Percentiles rank a stretch among this genome's conserved stretches.
phyloP scores from a whole-genome alignment of 1,140 invertebrate species.

The Atta cephalotes region DNA sequence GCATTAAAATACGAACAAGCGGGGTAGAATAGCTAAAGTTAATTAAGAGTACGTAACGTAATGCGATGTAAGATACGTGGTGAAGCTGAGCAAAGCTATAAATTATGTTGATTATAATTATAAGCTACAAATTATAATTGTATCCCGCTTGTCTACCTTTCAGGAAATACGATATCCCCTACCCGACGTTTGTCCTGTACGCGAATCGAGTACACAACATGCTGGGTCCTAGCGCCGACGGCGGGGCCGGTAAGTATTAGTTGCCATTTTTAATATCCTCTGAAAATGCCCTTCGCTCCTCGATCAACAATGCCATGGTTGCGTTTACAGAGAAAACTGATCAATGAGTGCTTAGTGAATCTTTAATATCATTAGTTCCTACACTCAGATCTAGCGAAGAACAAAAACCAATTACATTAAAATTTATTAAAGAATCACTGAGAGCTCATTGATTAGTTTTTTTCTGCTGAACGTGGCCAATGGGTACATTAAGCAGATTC shows the following conservation, averaged over 20 bases:
- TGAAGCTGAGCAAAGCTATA: not conserved
- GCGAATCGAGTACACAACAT: conserved; percentile 97
- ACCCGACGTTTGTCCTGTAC: conserved; percentile 97
- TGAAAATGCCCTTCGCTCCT: conserved; percentile 64
- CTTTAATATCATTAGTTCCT: no score
- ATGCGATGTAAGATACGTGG: not conserved
- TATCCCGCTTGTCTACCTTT: conserved; percentile 58
- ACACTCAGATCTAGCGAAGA: no score
- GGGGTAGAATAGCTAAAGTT: not conserved
- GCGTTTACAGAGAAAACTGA: no score
- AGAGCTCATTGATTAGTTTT: no score
- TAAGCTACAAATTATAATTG: conserved; percentile 2
- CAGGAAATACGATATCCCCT: conserved; percentile 97
- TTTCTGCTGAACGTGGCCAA: no score
- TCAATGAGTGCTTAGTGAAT: no score
- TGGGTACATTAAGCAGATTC: no score
- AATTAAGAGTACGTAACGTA: not conserved
- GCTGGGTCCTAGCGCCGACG: conserved; percentile 95
- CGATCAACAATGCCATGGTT: not conserved
- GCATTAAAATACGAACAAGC: conserved; percentile 12
- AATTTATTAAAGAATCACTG: no score
- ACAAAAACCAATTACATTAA: no score
- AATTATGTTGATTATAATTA: conserved; percentile 36
- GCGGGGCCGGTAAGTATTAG: conserved; percentile 91
- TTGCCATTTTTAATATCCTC: conserved; percentile 73